A percentile compares a stretch with the other conserved stretches of the same genome.
Conservation (phyloP, 1,140 invertebrate genomes). For the Brachionus koreanus region DNA sequence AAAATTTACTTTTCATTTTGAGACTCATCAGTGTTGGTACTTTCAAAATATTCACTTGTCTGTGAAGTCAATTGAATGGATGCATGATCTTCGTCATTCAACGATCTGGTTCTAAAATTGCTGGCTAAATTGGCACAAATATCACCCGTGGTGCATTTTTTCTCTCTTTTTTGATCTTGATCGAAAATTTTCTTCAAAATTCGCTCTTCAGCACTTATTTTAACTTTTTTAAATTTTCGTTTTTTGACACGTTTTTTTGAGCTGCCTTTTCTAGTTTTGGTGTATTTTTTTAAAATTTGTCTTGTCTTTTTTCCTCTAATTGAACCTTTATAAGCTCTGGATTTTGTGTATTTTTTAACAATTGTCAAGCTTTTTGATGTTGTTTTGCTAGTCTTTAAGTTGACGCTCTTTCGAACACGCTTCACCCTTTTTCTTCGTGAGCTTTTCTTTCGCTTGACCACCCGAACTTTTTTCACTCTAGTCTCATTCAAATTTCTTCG, state of each 20-base stretch:
- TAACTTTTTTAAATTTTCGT: slow-evolving; percentile 66
- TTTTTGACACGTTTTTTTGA: slow-evolving; percentile 57
- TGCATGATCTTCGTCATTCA: not conserved
- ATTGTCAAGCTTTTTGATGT: not conserved
- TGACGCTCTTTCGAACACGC: not conserved
- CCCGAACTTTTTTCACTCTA: not conserved
- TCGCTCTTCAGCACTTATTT: slow-evolving; percentile 46
- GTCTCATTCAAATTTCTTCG: not conserved
- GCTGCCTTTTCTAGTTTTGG: slow-evolving; percentile 33
- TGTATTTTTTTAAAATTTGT: not conserved
- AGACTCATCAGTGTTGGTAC: too few relatives aligned
- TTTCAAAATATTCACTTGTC: not conserved
- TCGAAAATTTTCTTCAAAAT: slow-evolving; percentile 6
- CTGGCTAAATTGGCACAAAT: not conserved
- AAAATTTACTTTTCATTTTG: not conserved
- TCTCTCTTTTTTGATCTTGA: not conserved
- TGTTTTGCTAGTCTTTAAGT: not conserved
- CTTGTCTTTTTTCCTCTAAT: not conserved
- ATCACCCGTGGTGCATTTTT: not conserved
- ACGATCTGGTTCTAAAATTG: not conserved
- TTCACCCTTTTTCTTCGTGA: not conserved
- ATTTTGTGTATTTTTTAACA: slow-evolving; percentile 3
- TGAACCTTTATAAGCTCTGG: not conserved
- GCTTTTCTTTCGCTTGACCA: not conserved
- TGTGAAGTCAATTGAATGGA: not conserved